phyloP scores from a whole-genome alignment of 2,113 vertebrate genomes.

The Epinephelus fuscoguttatus region DNA sequence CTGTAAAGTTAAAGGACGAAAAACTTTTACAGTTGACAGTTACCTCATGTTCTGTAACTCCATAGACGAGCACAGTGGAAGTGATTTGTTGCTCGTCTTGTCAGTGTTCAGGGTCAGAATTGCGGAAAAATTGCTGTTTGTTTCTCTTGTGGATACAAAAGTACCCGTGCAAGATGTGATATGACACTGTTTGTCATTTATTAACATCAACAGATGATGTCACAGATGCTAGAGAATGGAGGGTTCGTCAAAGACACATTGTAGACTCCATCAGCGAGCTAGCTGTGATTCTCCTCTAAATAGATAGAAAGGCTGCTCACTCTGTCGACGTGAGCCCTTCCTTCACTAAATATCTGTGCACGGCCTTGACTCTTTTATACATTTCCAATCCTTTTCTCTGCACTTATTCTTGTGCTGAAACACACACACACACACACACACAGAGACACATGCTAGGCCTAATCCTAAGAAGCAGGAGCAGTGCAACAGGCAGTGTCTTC shows the following conservation, averaged over 20 bases:
- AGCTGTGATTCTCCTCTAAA: not conserved
- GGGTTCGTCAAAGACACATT: no score
- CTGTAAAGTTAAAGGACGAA: not conserved
- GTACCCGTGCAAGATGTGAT: not conserved
- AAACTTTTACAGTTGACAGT: no score
- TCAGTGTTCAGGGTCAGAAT: not conserved
- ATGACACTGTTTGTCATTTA: not conserved
- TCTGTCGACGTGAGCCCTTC: not conserved
- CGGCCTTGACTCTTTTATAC: not conserved
- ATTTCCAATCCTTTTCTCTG: constrained; percentile 1
- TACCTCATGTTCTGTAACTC: no score
- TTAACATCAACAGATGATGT: not conserved
- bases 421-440: constrained; percentile 15
- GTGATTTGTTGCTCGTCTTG: not conserved
- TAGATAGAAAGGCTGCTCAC: not conserved
- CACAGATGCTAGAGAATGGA: not conserved
- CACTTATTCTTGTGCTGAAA: constrained; percentile 1
- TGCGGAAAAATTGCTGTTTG: not conserved
- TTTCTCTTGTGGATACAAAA: not conserved
- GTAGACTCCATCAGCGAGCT: not conserved
- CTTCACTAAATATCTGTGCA: constrained; percentile 4
- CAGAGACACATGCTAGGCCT: constrained; percentile 15
- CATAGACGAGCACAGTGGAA: no score
- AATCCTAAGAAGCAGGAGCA: constrained; percentile 46
- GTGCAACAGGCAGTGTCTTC: constrained; percentile 51